These are phyloP conservation scores for Lepisosteus oculatus DNA, from an alignment of 2,113 vertebrate species.

Conservation along the genomic window DNA sequence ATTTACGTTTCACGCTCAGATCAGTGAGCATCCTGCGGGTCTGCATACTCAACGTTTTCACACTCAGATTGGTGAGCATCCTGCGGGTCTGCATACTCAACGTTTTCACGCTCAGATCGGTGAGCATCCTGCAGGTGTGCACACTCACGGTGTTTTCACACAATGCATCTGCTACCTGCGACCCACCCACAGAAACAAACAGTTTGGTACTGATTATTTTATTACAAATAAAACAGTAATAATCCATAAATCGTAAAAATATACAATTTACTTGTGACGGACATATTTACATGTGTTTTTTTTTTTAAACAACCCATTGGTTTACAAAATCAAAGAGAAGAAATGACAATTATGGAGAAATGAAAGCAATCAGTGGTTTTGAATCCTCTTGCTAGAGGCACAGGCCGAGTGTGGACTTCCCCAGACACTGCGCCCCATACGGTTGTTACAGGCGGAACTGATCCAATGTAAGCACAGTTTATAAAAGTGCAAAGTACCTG, in stretches of 20 bases:
- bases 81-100: no score
- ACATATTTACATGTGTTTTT: conserved; percentile 70
- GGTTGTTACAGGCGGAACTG: conserved; percentile 43
- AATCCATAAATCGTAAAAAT: conserved; percentile 79
- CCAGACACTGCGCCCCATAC: conserved; percentile 34
- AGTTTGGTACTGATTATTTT: conserved; percentile 71
- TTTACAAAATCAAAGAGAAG: conserved; percentile 58
- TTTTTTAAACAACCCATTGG: conserved; percentile 50
- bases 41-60: no score
- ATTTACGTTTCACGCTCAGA: no score
- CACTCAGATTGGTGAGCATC: no score
- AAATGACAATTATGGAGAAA: conserved; percentile 34
- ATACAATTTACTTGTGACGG: conserved; percentile 72
- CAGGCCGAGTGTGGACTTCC: conserved; percentile 26
- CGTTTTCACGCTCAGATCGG: no score
- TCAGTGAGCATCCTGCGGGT: no score
- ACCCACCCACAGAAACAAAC: conserved; percentile 16
- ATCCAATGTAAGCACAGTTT: conserved; percentile 45
- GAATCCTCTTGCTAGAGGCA: conserved; percentile 42
- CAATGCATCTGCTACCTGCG: no score
- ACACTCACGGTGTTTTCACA: no score
- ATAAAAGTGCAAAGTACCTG: conserved; percentile 62
- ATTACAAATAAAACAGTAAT: conserved; percentile 78
- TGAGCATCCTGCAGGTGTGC: no score
- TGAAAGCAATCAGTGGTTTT: conserved; percentile 43